Evolutionary conservation across 2,113 vertebrate species (phyloP).

Genomic region (Notechis scutatus): DNA sequence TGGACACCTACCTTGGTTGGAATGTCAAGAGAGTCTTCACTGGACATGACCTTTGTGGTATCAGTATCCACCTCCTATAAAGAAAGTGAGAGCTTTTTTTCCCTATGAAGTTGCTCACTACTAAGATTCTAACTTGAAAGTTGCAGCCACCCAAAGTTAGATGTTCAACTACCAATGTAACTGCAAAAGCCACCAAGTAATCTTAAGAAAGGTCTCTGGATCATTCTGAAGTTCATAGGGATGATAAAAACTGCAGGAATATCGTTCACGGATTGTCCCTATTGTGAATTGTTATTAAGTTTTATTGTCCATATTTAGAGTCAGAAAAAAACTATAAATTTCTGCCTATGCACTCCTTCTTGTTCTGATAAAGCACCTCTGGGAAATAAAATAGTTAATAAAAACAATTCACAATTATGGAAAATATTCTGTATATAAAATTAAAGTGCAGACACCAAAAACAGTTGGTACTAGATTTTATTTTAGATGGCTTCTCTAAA

Average conservation of each 20-base stretch:
- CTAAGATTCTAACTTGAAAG: not conserved
- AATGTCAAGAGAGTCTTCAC: slow-evolving; percentile 16
- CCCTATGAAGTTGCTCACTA: not conserved
- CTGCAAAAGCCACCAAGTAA: not conserved
- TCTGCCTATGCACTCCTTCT: not conserved
- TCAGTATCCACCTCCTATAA: slow-evolving; percentile 40
- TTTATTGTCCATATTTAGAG: not conserved
- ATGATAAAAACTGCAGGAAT: no score
- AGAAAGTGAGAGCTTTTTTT: not conserved
- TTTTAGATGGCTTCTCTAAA: not conserved
- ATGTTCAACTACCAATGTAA: not conserved
- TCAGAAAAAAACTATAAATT: not conserved
- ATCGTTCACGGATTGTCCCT: not conserved
- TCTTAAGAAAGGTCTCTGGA: not conserved
- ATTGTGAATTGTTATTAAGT: not conserved
- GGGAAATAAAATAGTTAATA: not conserved
- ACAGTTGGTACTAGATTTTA: not conserved
- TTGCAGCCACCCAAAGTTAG: not conserved
- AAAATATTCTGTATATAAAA: not conserved
- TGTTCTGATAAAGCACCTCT: not conserved
- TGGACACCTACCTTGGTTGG: slow-evolving; percentile 49
- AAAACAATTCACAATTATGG: not conserved
- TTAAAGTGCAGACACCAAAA: not conserved
- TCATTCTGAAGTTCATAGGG: not conserved
- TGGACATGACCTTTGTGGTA: slow-evolving; percentile 43